Conservation (phyloP, 2,888 invertebrate species). For the Polydesmus complanatus region DNA sequence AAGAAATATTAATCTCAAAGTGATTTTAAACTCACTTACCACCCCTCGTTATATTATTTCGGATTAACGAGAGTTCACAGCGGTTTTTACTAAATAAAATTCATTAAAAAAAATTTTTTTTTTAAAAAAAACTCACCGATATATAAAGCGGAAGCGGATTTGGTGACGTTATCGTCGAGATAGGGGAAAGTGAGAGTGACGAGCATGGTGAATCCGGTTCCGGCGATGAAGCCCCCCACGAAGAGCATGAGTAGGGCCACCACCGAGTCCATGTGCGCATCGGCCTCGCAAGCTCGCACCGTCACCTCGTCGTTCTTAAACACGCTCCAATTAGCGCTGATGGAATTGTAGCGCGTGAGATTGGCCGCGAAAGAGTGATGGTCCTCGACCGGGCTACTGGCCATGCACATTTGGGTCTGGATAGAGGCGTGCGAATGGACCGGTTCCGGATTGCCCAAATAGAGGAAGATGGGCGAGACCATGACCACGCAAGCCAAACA, state of each 20-base stretch:
- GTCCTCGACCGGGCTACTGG: background rate
- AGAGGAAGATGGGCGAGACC: slow-evolving; percentile 10
- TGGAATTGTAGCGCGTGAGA: background rate
- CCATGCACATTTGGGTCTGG: background rate
- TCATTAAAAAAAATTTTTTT: too few species aligned
- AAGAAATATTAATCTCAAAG: too few species aligned
- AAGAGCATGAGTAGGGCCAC: slow-evolving; percentile 5
- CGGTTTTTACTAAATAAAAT: too few species aligned
- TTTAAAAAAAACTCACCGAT: slow-evolving; percentile 11
- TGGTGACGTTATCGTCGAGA: slow-evolving; percentile 10
- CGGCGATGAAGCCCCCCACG: slow-evolving; percentile 10
- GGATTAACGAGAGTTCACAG: too few species aligned
- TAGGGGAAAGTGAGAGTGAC: slow-evolving; percentile 9
- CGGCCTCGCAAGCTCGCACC: background rate
- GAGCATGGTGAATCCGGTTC: slow-evolving; percentile 9
- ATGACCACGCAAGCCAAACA: slow-evolving; percentile 3
- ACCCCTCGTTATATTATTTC: too few species aligned
- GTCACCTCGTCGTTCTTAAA: background rate
- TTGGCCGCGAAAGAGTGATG: background rate
- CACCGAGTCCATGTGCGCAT: background rate
- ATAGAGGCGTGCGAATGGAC: background rate
- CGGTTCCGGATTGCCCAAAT: slow-evolving; percentile 1
- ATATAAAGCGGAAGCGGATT: slow-evolving; percentile 6
- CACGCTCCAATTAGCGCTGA: too few species aligned
- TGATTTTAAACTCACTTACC: too few species aligned